These are phyloP conservation scores for Rhagium mordax DNA, from an alignment of 2,888 invertebrate genomes.

Conservation along the genomic window DNA sequence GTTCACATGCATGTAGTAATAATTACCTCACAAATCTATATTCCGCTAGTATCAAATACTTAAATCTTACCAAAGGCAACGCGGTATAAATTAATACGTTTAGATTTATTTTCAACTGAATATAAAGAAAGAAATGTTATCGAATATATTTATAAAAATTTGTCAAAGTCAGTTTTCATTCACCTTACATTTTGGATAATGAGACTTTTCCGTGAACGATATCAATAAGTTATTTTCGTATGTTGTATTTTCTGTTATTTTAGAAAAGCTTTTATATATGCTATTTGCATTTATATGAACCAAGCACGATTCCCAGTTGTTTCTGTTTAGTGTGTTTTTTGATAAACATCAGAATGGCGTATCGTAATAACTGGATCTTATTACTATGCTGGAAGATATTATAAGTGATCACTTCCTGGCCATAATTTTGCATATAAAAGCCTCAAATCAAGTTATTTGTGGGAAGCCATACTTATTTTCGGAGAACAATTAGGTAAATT, in stretches of 20 bases:
- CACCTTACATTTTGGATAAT: constrained; percentile 37
- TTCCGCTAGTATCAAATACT: too few species aligned
- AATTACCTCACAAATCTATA: not conserved
- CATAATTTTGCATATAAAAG: not conserved
- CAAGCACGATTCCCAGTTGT: not conserved
- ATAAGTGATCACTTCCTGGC: not conserved
- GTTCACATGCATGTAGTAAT: not conserved
- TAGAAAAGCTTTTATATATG: constrained; percentile 22
- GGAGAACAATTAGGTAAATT: too few species aligned
- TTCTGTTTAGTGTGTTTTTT: not conserved
- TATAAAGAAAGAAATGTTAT: not conserved
- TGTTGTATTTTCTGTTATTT: constrained; percentile 8
- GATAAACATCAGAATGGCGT: not conserved
- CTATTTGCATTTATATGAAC: constrained; percentile 28
- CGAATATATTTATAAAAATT: constrained; percentile 17
- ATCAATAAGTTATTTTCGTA: constrained; percentile 37
- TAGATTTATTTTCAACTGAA: not conserved
- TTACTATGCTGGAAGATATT: not conserved
- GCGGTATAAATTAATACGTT: not conserved
- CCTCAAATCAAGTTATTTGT: too few species aligned
- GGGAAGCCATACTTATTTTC: too few species aligned
- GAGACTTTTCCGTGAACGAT: constrained; percentile 41
- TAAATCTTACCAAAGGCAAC: not conserved
- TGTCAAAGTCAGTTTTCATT: constrained; percentile 24
- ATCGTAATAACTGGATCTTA: not conserved